phyloP scores from a whole-genome alignment of 2,888 invertebrate species.

The Hecatera dysodea region DNA sequence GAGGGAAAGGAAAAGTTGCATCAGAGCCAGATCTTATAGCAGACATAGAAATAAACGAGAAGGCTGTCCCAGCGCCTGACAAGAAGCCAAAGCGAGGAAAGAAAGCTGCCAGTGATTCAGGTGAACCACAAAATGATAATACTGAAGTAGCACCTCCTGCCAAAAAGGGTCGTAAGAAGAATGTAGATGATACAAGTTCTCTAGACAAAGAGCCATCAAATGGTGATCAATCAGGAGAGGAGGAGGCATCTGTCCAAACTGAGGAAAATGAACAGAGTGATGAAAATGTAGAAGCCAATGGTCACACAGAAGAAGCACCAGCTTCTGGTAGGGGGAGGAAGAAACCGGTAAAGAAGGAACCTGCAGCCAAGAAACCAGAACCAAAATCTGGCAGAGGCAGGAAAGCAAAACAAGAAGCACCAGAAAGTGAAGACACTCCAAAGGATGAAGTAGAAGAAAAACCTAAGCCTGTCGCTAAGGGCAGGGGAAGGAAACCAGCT shows the following conservation, averaged over 20 bases:
- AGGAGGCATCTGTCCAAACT: constrained; percentile 68
- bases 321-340: constrained; percentile 78
- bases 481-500: constrained; percentile 81
- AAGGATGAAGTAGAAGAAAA: constrained; percentile 75
- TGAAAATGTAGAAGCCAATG: constrained; percentile 77
- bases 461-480: constrained; percentile 76
- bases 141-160: constrained; percentile 75
- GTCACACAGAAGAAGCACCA: constrained; percentile 71
- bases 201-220: constrained; percentile 73
- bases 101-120: constrained; percentile 74
- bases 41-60: constrained; percentile 66
- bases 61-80: constrained; percentile 64
- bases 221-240: constrained; percentile 77
- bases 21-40: constrained; percentile 65
- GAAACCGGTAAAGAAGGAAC: constrained; percentile 81
- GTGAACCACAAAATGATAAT: constrained; percentile 70
- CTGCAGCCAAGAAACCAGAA: constrained; percentile 70
- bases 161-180: constrained; percentile 84
- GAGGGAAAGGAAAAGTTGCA: constrained; percentile 81
- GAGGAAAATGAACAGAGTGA: constrained; percentile 75
- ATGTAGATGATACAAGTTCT: constrained; percentile 69
- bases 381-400: constrained; percentile 76
- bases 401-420: constrained; percentile 76
- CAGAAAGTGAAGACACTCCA: constrained; percentile 67
- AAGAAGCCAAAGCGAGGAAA: constrained; percentile 81